Evolutionary conservation across 2,888 invertebrate species (phyloP), one percentile per base, ranked within the genome.

Genomic region (Athripsodes cinereus): DNA sequence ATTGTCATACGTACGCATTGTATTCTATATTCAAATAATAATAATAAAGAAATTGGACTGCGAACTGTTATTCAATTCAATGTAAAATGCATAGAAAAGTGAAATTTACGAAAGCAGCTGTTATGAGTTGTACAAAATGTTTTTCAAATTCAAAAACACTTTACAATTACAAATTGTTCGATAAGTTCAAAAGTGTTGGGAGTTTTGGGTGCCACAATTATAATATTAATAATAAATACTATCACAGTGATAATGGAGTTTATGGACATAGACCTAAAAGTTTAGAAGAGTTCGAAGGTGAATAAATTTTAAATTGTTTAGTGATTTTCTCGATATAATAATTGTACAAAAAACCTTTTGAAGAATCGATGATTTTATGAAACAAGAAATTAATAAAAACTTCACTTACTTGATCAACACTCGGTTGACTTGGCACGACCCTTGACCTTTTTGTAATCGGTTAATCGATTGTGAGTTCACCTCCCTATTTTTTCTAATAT

Each of bases 211-310:
- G 54, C 26, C 51, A 47, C 10, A 40, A 40, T 40, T n/a, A 40
- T 48, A 53, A 22, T 21, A 34, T 34, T 52, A 26, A 31, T 31
- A 26, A 54, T 54, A 54, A 22, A 47, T 18, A 22, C 3, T 83
- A 84, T 66, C 81, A 83, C 67, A 81, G 81, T 63, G 79, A 80
- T 63, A 70, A 69, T 58, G 81, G 81, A 53, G 82, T 83, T 66
- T 83, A 82, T 69, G 84, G 84, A 34, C 81, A 83, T 73, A 80
- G 78, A 69, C 77, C 78, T 63, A 69, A 69, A 64, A 67, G 66
- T 64, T 67, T 67, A 62, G 71, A 69, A 63, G 74, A 76, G 20
- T 62, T 52, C 48, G 34, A 48, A 31, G 62, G 62, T 62, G 53
- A 57, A 31, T 48, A 40, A 40, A 21, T 51, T n/a, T 40, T 2